Evolutionary conservation across 1,140 invertebrate genomes (phyloP).

Genomic region (Panonychus citri): DNA sequence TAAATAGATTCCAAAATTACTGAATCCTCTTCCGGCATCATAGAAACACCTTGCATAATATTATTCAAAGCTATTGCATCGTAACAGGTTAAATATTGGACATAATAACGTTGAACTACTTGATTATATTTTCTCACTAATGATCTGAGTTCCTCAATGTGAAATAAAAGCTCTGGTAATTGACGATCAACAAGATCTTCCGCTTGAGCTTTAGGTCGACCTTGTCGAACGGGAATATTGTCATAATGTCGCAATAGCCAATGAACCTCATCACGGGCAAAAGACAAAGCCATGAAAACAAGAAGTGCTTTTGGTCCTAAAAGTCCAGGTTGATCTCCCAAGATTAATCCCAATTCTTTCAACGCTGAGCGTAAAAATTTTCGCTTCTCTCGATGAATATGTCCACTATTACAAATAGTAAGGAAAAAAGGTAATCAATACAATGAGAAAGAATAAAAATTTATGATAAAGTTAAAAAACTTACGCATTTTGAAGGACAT

Average conservation of each 20-base stretch:
- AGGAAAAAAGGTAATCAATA: background rate
- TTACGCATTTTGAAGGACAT: constrained; percentile 61
- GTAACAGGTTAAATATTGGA: constrained; percentile 84
- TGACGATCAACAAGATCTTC: constrained; percentile 81
- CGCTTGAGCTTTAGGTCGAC: constrained; percentile 43
- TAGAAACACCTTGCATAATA: constrained; percentile 36
- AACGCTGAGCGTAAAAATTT: constrained; percentile 87
- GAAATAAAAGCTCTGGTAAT: constrained; percentile 85
- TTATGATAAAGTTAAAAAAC: too few relatives aligned
- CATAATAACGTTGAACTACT: constrained; percentile 92
- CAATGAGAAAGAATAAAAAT: constrained; percentile 1
- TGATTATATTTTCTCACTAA: constrained; percentile 80
- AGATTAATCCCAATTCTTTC: constrained; percentile 78
- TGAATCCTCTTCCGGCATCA: constrained; percentile 68
- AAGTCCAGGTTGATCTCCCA: constrained; percentile 91
- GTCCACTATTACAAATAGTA: constrained; percentile 26
- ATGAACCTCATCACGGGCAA: constrained; percentile 82
- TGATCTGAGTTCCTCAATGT: constrained; percentile 87
- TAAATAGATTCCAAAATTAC: constrained; percentile 79
- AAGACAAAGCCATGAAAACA: constrained; percentile 83
- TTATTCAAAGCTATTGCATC: constrained; percentile 79
- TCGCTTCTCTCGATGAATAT: constrained; percentile 72
- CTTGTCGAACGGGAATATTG: constrained; percentile 57
- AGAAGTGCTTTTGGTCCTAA: constrained; percentile 78
- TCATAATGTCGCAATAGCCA: constrained; percentile 91